phyloP scores from a whole-genome alignment of 2,888 invertebrate species.

The Epistrophe grossulariae region DNA sequence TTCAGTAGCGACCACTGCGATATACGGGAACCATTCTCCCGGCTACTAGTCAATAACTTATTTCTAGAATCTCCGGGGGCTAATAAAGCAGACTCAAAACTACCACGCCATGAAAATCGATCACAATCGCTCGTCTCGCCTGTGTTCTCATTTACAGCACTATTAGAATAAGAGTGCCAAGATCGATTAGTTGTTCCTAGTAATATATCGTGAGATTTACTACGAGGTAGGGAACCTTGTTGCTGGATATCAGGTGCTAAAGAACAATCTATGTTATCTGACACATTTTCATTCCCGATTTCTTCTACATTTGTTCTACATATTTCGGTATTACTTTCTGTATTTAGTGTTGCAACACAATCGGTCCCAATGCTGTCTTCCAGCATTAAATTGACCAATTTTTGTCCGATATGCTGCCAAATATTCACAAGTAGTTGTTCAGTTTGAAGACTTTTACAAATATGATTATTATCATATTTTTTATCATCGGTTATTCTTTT shows the following conservation, averaged over 20 bases:
- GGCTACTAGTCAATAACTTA: slow-evolving; percentile 88
- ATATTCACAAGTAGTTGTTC: slow-evolving; percentile 95
- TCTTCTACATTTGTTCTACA: not conserved
- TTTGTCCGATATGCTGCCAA: slow-evolving; percentile 95
- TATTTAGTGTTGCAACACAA: not conserved
- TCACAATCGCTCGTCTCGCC: slow-evolving; percentile 92
- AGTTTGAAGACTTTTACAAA: slow-evolving; percentile 86
- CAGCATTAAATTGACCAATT: slow-evolving; percentile 95
- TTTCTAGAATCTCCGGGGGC: slow-evolving; percentile 93
- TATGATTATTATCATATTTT: not conserved
- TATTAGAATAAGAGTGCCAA: slow-evolving; percentile 84
- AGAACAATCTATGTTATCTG: slow-evolving; percentile 22
- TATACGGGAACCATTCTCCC: slow-evolving; percentile 87
- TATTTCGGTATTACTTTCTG: not conserved
- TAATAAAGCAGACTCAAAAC: slow-evolving; percentile 95
- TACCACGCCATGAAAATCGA: slow-evolving; percentile 95
- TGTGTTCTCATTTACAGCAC: slow-evolving; percentile 85
- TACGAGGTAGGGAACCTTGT: slow-evolving; percentile 88
- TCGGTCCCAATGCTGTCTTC: slow-evolving; percentile 91
- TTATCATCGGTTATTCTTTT: slow-evolving; percentile 6
- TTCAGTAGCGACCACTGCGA: slow-evolving; percentile 88
- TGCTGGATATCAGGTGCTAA: not conserved
- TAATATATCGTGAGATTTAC: slow-evolving; percentile 92
- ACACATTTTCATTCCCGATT: not conserved
- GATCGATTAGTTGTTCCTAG: slow-evolving; percentile 85